Conservation (phyloP, 2,113 vertebrate species). For the Microcebus ravelobensis region DNA sequence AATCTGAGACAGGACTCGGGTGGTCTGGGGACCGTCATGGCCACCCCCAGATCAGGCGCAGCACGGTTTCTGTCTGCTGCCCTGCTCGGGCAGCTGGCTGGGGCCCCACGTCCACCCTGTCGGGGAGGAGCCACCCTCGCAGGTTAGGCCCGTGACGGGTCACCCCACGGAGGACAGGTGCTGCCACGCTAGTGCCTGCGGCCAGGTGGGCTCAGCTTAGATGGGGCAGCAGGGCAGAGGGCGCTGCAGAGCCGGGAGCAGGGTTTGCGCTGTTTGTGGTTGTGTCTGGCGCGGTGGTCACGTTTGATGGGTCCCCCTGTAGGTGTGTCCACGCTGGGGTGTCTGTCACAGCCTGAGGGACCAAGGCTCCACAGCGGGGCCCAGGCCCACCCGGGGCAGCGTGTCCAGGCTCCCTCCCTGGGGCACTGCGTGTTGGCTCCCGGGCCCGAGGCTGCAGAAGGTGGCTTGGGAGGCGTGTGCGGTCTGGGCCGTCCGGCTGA, state of each 20-base stretch:
- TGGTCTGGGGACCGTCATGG: background rate
- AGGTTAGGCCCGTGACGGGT: background rate
- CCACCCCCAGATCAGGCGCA: too few species aligned
- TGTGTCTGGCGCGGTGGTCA: background rate
- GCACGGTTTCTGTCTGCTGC: background rate
- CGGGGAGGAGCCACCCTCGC: background rate
- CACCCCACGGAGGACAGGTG: background rate
- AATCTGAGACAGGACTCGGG: background rate
- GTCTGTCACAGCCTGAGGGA: background rate
- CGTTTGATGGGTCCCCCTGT: background rate
- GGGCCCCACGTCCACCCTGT: background rate
- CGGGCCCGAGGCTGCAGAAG: background rate
- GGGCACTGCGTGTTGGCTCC: background rate
- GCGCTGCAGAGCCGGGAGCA: too few species aligned
- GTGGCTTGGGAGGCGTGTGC: rapidly evolving
- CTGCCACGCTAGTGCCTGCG: background rate
- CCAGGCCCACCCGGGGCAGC: background rate
- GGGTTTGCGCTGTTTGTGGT: background rate
- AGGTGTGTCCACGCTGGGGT: background rate
- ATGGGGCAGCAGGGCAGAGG: background rate
- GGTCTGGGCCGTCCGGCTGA: background rate
- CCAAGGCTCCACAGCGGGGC: rapidly evolving
- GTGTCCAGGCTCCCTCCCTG: background rate
- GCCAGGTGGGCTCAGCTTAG: background rate
- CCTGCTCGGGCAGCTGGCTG: background rate